Percentiles rank a stretch among this genome's conserved stretches.
Evolutionary conservation across 1,140 invertebrate genomes (phyloP).

Genomic region (Papilio polyxenes): DNA sequence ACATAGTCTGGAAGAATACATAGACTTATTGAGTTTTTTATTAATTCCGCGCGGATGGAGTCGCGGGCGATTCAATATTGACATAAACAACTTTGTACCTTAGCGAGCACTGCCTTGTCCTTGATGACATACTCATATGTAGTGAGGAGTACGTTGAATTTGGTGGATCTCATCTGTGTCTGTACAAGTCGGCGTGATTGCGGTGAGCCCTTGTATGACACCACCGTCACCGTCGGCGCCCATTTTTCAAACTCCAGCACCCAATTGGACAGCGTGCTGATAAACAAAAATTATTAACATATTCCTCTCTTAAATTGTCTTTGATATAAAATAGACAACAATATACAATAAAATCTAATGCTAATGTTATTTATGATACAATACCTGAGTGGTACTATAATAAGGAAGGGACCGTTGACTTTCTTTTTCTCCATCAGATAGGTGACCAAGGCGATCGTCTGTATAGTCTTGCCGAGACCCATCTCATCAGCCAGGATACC

Average conservation of each 20-base stretch:
- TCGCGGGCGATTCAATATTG: no score
- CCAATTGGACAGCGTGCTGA: conserved; percentile 98
- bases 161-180: conserved; percentile 93
- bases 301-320: no score
- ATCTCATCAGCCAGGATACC: conserved; percentile 98
- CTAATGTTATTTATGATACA: background rate
- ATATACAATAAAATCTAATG: no score
- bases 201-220: conserved; percentile 97
- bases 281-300: background rate
- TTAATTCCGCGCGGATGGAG: no score
- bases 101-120: conserved; percentile 96
- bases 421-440: conserved; percentile 99
- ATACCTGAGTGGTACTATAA: conserved; percentile 97
- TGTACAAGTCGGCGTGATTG: conserved; percentile 91
- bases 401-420: conserved; percentile 97
- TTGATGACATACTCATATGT: conserved; percentile 99
- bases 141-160: conserved; percentile 98
- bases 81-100: conserved; percentile 79
- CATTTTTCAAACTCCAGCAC: conserved; percentile 99
- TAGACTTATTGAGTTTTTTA: no score
- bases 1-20: no score
- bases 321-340: no score
- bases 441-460: conserved; percentile 97
- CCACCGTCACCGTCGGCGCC: conserved; percentile 96
- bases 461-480: conserved; percentile 98